These are phyloP conservation scores for Catagonus wagneri DNA, from an alignment of 2,113 vertebrate genomes.

Conservation along the genomic window DNA sequence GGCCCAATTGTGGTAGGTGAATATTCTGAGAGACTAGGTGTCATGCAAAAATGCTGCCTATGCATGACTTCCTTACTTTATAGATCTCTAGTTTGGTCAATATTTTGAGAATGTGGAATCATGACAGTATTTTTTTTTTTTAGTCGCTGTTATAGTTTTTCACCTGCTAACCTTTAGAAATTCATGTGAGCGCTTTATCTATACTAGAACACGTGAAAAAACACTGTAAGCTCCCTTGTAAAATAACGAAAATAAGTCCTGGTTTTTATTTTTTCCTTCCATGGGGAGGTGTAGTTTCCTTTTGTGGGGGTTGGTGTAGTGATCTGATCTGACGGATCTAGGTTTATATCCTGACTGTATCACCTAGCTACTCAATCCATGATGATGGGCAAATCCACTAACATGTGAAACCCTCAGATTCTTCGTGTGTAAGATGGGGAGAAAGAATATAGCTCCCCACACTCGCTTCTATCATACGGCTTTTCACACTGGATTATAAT, in stretches of 20 bases:
- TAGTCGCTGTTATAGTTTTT: slow-evolving; percentile 20
- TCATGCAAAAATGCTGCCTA: not conserved
- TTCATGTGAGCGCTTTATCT: not conserved
- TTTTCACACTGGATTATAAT: slow-evolving; percentile 17
- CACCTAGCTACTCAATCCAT: not conserved
- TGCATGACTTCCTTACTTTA: not conserved
- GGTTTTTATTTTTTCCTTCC: not conserved
- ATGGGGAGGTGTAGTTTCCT: not conserved
- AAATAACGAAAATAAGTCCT: slow-evolving; percentile 58
- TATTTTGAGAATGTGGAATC: slow-evolving; percentile 27
- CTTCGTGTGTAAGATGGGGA: not conserved
- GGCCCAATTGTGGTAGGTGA: not conserved
- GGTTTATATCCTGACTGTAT: not conserved
- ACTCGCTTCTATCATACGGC: not conserved
- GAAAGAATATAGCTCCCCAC: not conserved
- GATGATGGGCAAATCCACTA: not conserved
- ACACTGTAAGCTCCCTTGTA: not conserved
- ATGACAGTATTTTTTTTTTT: not conserved
- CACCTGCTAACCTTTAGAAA: slow-evolving; percentile 36
- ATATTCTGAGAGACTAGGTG: not conserved
- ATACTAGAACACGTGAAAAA: not conserved
- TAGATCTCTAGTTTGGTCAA: not conserved
- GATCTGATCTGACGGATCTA: not conserved
- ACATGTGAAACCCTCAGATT: not conserved
- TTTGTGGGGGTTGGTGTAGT: not conserved